Evolutionary conservation across 2,888 invertebrate genomes (phyloP).

Genomic region (Carterocephalus palaemon): DNA sequence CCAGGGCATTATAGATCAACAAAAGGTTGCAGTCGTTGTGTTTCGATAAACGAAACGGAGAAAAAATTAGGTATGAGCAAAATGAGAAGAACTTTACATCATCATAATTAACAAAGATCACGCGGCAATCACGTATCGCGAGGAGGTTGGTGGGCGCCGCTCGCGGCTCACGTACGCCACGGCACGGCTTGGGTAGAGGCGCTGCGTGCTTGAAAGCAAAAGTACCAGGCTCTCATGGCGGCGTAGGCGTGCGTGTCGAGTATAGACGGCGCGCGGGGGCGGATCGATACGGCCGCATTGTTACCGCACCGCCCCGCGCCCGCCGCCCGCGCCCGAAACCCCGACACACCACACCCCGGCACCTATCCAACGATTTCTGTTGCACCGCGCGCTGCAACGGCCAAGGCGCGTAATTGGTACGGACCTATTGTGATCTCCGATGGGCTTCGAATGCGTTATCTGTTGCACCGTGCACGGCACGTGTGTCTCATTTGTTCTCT

Average conservation of each 20-base stretch:
- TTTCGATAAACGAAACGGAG: too few species aligned
- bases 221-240: constrained; percentile 65
- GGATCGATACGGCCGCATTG: constrained; percentile 78
- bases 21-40: too few species aligned
- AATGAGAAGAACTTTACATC: too few species aligned
- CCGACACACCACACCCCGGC: constrained; percentile 73
- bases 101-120: constrained; percentile 9
- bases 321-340: constrained; percentile 55
- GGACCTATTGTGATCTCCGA: constrained; percentile 16
- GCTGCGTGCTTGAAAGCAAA: constrained; percentile 54
- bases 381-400: constrained; percentile 48
- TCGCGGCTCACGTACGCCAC: constrained; percentile 14
- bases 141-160: constrained; percentile 6
- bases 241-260: constrained; percentile 55
- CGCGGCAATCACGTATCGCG: constrained; percentile 1
- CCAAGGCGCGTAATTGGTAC: constrained; percentile 34
- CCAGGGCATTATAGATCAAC: too few species aligned
- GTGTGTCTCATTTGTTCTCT: constrained; percentile 8
- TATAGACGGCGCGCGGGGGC: constrained; percentile 53
- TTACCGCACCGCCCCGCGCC: constrained; percentile 56
- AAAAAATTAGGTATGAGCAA: too few species aligned
- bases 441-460: constrained; percentile 16
- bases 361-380: constrained; percentile 73
- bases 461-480: too few species aligned
- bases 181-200: constrained; percentile 9